A percentile compares a stretch with the other conserved stretches of the same genome.
phyloP scores from a whole-genome alignment of 2,113 vertebrate genomes.

The Tragelaphus buxtoni region DNA sequence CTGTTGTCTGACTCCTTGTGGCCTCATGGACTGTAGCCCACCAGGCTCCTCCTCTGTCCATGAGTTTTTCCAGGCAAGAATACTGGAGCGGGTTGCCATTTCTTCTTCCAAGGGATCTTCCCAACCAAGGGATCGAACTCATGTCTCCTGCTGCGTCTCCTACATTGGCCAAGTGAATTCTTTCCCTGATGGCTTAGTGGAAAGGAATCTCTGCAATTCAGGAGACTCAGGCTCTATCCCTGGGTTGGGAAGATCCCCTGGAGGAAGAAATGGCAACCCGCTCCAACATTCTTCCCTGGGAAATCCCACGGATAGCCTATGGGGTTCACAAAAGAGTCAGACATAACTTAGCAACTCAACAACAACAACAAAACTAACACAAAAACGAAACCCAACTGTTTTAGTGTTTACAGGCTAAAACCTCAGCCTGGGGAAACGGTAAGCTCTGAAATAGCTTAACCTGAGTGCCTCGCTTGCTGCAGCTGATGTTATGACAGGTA shows the following conservation, averaged over 20 bases:
- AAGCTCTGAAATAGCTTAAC: neutral
- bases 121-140: neutral
- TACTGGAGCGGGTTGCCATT: neutral
- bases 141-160: neutral
- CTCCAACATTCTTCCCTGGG: neutral
- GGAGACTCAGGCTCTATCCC: neutral
- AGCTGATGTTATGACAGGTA: rapidly evolving
- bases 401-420: neutral
- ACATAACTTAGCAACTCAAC: neutral
- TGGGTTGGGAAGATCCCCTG: neutral
- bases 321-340: neutral
- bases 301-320: neutral
- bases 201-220: neutral
- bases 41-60: neutral
- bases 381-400: neutral
- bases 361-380: neutral
- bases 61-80: neutral
- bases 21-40: neutral
- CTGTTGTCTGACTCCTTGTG: neutral
- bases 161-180: neutral
- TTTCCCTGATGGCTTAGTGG: neutral
- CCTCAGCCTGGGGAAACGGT: neutral
- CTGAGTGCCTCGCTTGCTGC: neutral
- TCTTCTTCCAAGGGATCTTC: neutral
- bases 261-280: neutral